phyloP scores from a whole-genome alignment of 2,797 vertebrate species.

The Tenualosa ilisha region DNA sequence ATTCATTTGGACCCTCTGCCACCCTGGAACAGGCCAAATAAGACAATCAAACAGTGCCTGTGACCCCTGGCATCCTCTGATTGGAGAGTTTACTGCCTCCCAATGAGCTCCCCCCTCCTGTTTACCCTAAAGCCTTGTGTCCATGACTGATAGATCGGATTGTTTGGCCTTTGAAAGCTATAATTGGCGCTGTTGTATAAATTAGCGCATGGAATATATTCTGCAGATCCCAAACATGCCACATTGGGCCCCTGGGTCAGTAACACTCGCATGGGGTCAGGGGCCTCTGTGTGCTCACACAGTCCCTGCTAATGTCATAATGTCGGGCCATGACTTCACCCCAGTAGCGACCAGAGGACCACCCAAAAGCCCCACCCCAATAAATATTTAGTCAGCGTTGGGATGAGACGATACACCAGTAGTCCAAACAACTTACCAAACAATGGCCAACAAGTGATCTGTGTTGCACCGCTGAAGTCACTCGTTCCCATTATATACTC shows the following conservation, averaged over 20 bases:
- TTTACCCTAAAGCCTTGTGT: slow-evolving; percentile 66
- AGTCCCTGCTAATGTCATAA: slow-evolving; percentile 70
- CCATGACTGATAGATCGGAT: slow-evolving; percentile 78
- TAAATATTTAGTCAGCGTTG: slow-evolving; percentile 79
- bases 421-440: slow-evolving; percentile 76
- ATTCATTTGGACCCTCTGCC: slow-evolving; percentile 70
- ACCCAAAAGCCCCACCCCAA: slow-evolving; percentile 57
- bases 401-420: slow-evolving; percentile 69
- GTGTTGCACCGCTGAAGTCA: slow-evolving; percentile 52
- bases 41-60: slow-evolving; percentile 75
- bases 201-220: slow-evolving; percentile 80
- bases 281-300: slow-evolving; percentile 79
- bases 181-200: slow-evolving; percentile 80
- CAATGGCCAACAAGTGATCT: slow-evolving; percentile 74
- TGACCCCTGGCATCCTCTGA: slow-evolving; percentile 75
- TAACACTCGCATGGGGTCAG: slow-evolving; percentile 76
- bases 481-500: background rate
- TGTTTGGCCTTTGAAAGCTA: slow-evolving; percentile 79
- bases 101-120: slow-evolving; percentile 65
- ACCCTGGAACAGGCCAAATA: slow-evolving; percentile 62
- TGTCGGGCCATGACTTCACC: slow-evolving; percentile 61
- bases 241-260: slow-evolving; percentile 75
- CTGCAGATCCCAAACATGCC: slow-evolving; percentile 83
- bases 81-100: slow-evolving; percentile 71
- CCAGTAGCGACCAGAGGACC: slow-evolving; percentile 59